Percentiles rank a stretch among this genome's conserved stretches.
Evolutionary conservation across 1,140 invertebrate genomes (phyloP).

Genomic region (Saccostrea glomerata): DNA sequence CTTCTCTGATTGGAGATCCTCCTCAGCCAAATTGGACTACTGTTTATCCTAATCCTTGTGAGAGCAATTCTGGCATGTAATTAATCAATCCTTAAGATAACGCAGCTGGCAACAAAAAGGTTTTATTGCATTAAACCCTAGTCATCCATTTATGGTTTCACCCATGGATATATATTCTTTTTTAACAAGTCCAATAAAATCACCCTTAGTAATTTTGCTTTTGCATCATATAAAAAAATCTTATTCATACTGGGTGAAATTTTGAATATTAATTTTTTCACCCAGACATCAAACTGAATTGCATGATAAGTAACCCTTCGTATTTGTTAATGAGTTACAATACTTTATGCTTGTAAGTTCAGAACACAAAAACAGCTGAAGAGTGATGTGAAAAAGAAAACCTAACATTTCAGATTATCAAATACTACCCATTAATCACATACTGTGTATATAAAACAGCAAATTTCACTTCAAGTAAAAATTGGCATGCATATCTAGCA

Average conservation of each 20-base stretch:
- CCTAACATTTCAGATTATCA: too few species aligned
- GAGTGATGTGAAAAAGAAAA: too few species aligned
- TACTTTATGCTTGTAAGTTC: too few species aligned
- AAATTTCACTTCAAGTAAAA: conserved; percentile 9
- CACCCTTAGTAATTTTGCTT: background rate
- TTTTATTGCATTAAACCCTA: conserved; percentile 25
- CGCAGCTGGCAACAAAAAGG: conserved; percentile 32
- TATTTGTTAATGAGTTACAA: too few species aligned
- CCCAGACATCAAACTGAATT: too few species aligned
- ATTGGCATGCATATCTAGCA: background rate
- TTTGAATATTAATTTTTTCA: too few species aligned
- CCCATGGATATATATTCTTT: background rate
- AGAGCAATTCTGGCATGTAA: conserved; percentile 27
- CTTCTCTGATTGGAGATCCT: conserved; percentile 31
- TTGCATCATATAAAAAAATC: background rate
- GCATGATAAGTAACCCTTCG: too few species aligned
- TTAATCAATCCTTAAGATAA: conserved; percentile 33
- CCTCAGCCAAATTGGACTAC: conserved; percentile 5
- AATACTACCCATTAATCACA: too few species aligned
- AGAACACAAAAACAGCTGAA: too few species aligned
- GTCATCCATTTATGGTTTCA: background rate
- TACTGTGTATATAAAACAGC: background rate
- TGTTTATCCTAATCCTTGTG: background rate
- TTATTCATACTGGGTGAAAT: too few species aligned
- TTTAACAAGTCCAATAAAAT: background rate